Conservation (phyloP, 23 tunicate genomes). For the Botrylloides violaceus region DNA sequence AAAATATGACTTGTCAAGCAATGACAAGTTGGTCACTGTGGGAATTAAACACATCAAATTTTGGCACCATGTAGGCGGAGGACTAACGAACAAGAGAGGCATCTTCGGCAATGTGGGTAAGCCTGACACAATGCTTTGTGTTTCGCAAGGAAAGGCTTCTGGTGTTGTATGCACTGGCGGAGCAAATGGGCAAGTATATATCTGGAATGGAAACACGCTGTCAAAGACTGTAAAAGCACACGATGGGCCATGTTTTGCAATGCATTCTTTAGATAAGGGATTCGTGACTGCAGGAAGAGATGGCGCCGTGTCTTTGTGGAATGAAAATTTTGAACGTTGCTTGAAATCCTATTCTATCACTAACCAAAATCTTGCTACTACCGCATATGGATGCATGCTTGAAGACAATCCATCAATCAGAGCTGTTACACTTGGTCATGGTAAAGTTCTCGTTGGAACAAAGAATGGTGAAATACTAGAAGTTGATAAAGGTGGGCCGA, state of each 20-base stretch:
- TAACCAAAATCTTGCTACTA: constrained; percentile 29
- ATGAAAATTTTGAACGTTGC: constrained; percentile 55
- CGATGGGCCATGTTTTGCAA: constrained; percentile 94
- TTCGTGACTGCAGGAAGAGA: constrained; percentile 95
- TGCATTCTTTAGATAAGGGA: constrained; percentile 90
- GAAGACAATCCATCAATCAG: constrained; percentile 88
- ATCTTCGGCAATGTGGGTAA: constrained; percentile 71
- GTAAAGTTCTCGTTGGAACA: constrained; percentile 76
- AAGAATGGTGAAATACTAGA: constrained; percentile 86
- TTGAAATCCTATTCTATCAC: constrained; percentile 51
- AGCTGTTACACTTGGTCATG: constrained; percentile 75
- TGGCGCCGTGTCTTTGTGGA: constrained; percentile 85
- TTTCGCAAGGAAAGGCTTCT: constrained; percentile 59
- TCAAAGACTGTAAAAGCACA: constrained; percentile 70
- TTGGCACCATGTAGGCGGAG: constrained; percentile 95
- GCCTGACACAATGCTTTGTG: constrained; percentile 81
- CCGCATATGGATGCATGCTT: constrained; percentile 42
- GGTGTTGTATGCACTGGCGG: constrained; percentile 58
- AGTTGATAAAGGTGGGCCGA: constrained; percentile 77
- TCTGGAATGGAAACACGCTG: constrained; percentile 64
- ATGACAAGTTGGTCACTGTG: constrained; percentile 61
- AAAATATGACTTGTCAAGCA: constrained; percentile 32
- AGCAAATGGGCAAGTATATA: constrained; percentile 82
- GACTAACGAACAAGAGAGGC: constrained; percentile 78
- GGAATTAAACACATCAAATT: constrained; percentile 97